Conservation (phyloP, 64 coral and sea anemone species). For the Montipora efflorescens region DNA sequence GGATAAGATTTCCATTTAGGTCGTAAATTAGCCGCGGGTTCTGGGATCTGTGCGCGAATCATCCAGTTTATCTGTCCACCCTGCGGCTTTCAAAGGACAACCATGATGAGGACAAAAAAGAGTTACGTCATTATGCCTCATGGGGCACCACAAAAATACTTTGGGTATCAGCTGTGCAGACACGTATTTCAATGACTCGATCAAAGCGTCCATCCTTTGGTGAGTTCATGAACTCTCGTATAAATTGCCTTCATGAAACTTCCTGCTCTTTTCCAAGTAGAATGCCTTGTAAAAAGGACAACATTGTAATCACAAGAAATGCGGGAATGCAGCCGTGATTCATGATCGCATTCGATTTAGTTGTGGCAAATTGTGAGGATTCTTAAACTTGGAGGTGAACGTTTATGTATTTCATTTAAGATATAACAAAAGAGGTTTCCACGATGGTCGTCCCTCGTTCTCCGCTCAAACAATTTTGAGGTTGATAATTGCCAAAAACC, state of each 20-base stretch:
- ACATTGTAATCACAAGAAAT: too few species aligned
- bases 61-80: conserved; percentile 38
- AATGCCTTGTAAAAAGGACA: not conserved
- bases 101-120: conserved; percentile 37
- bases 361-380: too few species aligned
- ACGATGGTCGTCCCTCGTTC: too few species aligned
- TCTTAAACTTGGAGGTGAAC: too few species aligned
- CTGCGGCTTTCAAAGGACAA: conserved; percentile 25
- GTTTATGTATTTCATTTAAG: too few species aligned
- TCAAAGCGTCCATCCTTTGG: conserved; percentile 35
- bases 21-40: conserved; percentile 45
- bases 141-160: not conserved
- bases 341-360: too few species aligned
- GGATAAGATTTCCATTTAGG: conserved; percentile 30
- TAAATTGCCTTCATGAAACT: conserved; percentile 1
- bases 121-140: conserved; percentile 42
- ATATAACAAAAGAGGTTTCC: too few species aligned
- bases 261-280: conserved; percentile 49
- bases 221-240: conserved; percentile 22
- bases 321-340: too few species aligned
- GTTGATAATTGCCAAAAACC: too few species aligned
- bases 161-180: conserved; percentile 27
- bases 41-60: conserved; percentile 1
- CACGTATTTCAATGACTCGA: conserved; percentile 17
- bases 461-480: too few species aligned